A percentile compares a stretch with the other conserved stretches of the same genome.
These are phyloP conservation scores for Bimastos eiseni DNA, from an alignment of 2,888 invertebrate species.

Conservation along the genomic window DNA sequence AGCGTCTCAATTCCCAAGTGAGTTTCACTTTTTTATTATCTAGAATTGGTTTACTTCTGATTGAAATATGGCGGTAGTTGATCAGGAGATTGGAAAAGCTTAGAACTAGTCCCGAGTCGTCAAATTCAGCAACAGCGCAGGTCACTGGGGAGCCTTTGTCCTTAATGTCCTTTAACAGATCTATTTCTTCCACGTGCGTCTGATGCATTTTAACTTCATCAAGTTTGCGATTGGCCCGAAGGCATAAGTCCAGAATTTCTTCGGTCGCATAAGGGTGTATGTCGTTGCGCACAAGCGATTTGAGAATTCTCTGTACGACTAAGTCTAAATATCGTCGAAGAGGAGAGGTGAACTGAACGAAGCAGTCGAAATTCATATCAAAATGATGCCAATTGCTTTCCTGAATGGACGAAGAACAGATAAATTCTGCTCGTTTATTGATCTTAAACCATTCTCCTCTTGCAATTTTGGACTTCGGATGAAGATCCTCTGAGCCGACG, in stretches of 20 bases:
- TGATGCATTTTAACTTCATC: neutral
- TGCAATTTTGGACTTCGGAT: conserved; percentile 52
- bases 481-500: conserved; percentile 49
- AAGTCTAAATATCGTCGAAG: conserved; percentile 52
- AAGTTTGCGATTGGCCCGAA: conserved; percentile 10
- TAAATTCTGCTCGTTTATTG: conserved; percentile 46
- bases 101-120: neutral
- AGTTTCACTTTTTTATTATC: neutral
- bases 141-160: neutral
- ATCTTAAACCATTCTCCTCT: conserved; percentile 47
- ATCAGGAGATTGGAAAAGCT: neutral
- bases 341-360: conserved; percentile 53
- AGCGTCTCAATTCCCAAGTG: neutral
- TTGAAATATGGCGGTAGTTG: neutral
- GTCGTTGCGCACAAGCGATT: conserved; percentile 43
- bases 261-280: conserved; percentile 45
- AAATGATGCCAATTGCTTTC: conserved; percentile 44
- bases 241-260: conserved; percentile 47
- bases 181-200: neutral
- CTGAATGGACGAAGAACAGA: conserved; percentile 41
- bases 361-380: conserved; percentile 47
- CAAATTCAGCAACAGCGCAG: neutral
- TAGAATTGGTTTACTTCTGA: neutral
- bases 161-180: no score
- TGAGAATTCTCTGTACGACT: conserved; percentile 51